Evolutionary conservation across 2,888 invertebrate genomes (phyloP).

Genomic region (Torymus auratus): DNA sequence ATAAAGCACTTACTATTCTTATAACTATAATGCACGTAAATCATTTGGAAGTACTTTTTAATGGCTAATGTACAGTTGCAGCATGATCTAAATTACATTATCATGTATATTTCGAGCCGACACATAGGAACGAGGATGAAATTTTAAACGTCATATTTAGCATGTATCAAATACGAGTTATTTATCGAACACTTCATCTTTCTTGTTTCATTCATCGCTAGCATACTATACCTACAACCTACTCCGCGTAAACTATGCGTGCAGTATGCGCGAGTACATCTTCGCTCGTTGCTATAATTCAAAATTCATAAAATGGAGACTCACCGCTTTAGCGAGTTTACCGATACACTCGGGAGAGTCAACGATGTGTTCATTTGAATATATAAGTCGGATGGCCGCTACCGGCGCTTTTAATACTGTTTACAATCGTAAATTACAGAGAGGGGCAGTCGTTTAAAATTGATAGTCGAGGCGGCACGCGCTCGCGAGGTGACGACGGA

Average conservation of each 20-base stretch:
- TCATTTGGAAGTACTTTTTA: too few relatives aligned
- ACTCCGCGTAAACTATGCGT: neutral
- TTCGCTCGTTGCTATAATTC: slow-evolving; percentile 22
- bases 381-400: slow-evolving; percentile 11
- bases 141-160: neutral
- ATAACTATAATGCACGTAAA: too few relatives aligned
- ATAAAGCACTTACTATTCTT: too few relatives aligned
- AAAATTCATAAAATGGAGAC: slow-evolving; percentile 33
- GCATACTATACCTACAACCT: too few relatives aligned
- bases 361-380: slow-evolving; percentile 4
- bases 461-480: slow-evolving; percentile 27
- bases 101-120: too few relatives aligned
- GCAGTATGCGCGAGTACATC: neutral
- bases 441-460: slow-evolving; percentile 31
- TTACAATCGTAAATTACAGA: slow-evolving; percentile 54
- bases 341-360: slow-evolving; percentile 10
- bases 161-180: slow-evolving; percentile 6
- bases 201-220: slow-evolving; percentile 7
- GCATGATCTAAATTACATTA: too few relatives aligned
- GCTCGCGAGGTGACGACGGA: slow-evolving; percentile 7
- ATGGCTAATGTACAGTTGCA: too few relatives aligned
- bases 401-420: slow-evolving; percentile 23
- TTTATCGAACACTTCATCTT: slow-evolving; percentile 25
- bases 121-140: too few relatives aligned
- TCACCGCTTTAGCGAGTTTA: neutral